A percentile compares a stretch with the other conserved stretches of the same genome.
Evolutionary conservation across 2,113 vertebrate species (phyloP).

Genomic region (Lepidothrix coronata): DNA sequence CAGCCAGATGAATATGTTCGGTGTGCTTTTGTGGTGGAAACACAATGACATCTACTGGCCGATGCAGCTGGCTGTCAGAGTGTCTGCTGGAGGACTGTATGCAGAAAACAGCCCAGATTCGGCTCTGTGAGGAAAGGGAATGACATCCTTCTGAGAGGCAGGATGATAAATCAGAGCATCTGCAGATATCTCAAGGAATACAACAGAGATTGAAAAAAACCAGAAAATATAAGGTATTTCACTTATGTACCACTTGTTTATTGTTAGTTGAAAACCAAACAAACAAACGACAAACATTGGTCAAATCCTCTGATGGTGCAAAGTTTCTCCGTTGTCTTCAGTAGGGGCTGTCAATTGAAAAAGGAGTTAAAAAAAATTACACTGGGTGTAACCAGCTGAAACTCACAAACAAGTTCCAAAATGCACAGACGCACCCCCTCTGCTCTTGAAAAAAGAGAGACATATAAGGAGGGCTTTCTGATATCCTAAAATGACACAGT

Average conservation of each 20-base stretch:
- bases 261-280: not conserved
- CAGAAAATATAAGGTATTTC: not conserved
- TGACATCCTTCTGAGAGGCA: not conserved
- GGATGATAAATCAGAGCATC: not conserved
- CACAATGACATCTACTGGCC: constrained; percentile 64
- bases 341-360: not conserved
- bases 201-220: not conserved
- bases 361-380: not conserved
- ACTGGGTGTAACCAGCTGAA: not conserved
- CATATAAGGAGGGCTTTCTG: not conserved
- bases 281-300: not conserved
- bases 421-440: not conserved
- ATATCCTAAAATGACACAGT: not conserved
- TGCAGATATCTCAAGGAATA: not conserved
- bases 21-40: not conserved
- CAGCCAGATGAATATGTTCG: constrained; percentile 44
- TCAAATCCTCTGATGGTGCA: not conserved
- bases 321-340: not conserved
- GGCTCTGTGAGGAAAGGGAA: not conserved
- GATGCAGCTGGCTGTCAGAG: not conserved
- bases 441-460: not conserved
- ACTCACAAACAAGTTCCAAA: not conserved
- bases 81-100: not conserved
- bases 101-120: not conserved
- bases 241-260: not conserved